phyloP scores from a whole-genome alignment of 2,888 invertebrate genomes.

The Pardosa pseudoannulata region DNA sequence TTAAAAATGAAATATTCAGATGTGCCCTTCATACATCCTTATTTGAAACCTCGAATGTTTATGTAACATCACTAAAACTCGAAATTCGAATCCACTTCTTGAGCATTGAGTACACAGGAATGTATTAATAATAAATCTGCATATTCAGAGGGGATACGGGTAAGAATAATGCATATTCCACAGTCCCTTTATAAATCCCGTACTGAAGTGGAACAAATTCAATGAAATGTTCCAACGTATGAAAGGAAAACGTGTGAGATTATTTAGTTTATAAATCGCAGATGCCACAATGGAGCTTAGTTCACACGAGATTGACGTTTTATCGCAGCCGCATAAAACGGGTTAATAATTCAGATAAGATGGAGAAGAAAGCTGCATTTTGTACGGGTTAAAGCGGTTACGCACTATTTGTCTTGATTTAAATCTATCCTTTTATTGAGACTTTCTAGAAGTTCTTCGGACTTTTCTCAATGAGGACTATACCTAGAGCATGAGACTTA shows the following conservation, averaged over 20 bases:
- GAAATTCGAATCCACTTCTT: no score
- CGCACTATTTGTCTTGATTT: constrained; percentile 15
- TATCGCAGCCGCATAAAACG: not conserved
- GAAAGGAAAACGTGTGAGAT: not conserved
- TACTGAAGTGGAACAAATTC: not conserved
- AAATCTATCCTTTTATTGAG: constrained; percentile 8
- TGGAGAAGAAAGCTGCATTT: constrained; percentile 14
- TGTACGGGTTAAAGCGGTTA: constrained; percentile 11
- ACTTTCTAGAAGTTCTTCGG: no score
- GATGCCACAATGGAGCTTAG: not conserved
- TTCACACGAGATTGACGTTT: not conserved
- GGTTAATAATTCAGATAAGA: constrained; percentile 1
- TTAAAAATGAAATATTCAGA: no score
- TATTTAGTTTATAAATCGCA: not conserved
- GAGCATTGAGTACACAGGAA: no score
- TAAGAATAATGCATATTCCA: no score
- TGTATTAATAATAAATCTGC: no score
- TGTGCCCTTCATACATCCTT: no score
- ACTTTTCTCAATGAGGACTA: no score
- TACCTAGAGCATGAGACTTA: no score
- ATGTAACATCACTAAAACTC: no score
- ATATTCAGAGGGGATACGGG: no score
- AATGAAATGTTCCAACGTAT: not conserved
- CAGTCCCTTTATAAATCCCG: not conserved
- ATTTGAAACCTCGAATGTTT: no score